Evolutionary conservation across 2,113 vertebrate genomes (phyloP).

Genomic region (Paralichthys olivaceus): DNA sequence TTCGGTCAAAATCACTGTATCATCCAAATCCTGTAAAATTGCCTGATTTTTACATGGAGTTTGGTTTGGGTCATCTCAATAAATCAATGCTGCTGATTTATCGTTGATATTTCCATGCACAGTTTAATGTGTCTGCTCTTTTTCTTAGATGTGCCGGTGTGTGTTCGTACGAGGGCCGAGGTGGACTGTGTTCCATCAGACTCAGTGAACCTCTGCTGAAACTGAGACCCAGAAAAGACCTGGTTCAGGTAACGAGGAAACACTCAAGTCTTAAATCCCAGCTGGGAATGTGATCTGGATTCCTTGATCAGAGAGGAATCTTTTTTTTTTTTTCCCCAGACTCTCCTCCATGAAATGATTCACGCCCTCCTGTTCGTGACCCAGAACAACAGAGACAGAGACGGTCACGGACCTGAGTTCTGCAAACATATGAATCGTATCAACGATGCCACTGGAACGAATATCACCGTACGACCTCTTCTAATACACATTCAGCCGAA

Average conservation of each 20-base stretch:
- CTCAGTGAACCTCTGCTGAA: slow-evolving; percentile 95
- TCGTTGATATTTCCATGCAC: neutral
- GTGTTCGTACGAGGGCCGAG: slow-evolving; percentile 91
- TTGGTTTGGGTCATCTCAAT: neutral
- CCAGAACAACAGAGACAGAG: slow-evolving; percentile 91
- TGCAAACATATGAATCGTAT: slow-evolving; percentile 96
- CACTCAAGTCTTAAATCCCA: too few species aligned
- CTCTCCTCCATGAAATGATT: slow-evolving; percentile 98
- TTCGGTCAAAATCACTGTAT: neutral
- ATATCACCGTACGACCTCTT: slow-evolving; percentile 85
- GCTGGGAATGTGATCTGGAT: too few species aligned
- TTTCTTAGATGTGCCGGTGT: slow-evolving; percentile 91
- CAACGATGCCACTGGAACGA: slow-evolving; percentile 89
- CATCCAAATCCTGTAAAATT: neutral
- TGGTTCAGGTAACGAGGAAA: slow-evolving; percentile 87
- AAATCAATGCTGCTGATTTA: neutral
- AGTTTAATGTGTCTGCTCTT: neutral
- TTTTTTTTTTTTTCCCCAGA: slow-evolving; percentile 77
- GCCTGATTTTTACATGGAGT: neutral
- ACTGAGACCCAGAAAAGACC: slow-evolving; percentile 91
- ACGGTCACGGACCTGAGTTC: slow-evolving; percentile 95
- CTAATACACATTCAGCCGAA: neutral
- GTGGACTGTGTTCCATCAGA: slow-evolving; percentile 94
- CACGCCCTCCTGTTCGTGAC: slow-evolving; percentile 97
- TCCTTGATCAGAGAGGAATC: neutral